Base-by-base conservation (phyloP, 2,113 vertebrate genomes). In the Cisticola juncidis region DNA sequence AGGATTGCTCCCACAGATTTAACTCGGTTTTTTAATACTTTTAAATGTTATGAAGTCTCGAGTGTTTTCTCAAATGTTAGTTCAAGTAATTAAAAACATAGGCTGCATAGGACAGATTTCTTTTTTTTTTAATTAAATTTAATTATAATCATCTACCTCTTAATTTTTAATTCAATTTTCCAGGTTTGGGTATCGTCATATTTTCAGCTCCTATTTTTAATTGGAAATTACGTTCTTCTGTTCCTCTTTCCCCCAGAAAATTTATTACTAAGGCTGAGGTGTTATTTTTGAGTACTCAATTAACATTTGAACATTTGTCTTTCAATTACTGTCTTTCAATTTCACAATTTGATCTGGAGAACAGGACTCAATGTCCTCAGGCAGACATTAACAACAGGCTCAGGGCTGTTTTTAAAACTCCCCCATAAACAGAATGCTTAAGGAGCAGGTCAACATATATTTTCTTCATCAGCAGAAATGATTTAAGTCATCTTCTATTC, bases 381-480 rank as follows among this genome's bases (percentile, higher is more conserved):
- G 40, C 20, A 68, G 65, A 50, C 3, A 9, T 33, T 78, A 71
- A 42, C 17, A 81, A 22, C 31, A 86, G 45, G 50, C 24, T 62
- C 7, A 6, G 8, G 16, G 29, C 8, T 66, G 47, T 45, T 44
- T 56, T 82, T 78, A 74, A 78, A 89, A 62, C 6, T 69, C 24
- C 3, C 4, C 2, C 0, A 0, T 33, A 51, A 1, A 7, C 5
- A 50, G 26, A 68, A 51, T 45, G 19, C 11, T 92, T 73, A 54
- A 33, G 9, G 60, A 31, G 2, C 10, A 64, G 15, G 47, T 60
- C 48, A 85, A 48, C 5, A 42, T 10, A 9, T 13, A 79, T 82
- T 92, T 88, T 61, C 53, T 71, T 80, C 40, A 76, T 31, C 20
- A 76, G 6, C 20, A 36, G 24, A 76, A 14, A 2, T 90, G 11